Evolutionary conservation across 2,113 vertebrate species (phyloP).

Genomic region (Spea multiplicata): DNA sequence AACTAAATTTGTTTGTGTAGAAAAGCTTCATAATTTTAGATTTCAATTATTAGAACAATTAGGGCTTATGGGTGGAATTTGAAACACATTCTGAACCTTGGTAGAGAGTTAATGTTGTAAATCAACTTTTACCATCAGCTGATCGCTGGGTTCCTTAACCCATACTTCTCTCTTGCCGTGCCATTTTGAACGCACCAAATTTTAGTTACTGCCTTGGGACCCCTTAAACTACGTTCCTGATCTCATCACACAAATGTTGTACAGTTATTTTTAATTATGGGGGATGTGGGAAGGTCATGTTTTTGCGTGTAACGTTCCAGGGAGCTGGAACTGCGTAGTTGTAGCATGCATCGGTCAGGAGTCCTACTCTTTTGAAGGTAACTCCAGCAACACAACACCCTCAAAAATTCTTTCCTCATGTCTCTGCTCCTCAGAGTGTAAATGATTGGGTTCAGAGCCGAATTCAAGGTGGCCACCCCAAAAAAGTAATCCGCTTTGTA

Average conservation of each 20-base stretch:
- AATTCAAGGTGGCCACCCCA: slow-evolving; percentile 88
- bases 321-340: slow-evolving; percentile 83
- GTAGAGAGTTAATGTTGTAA: neutral
- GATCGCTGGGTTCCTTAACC: neutral
- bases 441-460: slow-evolving; percentile 89
- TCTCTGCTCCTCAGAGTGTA: slow-evolving; percentile 91
- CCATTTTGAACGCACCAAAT: neutral
- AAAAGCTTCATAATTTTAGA: too few relatives aligned
- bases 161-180: slow-evolving; percentile 2
- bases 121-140: slow-evolving; percentile 3
- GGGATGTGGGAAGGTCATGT: slow-evolving; percentile 71
- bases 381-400: slow-evolving; percentile 78
- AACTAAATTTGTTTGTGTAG: too few relatives aligned
- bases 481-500: slow-evolving; percentile 83
- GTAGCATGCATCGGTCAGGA: slow-evolving; percentile 72
- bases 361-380: slow-evolving; percentile 64
- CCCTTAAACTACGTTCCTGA: neutral
- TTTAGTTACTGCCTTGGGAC: neutral
- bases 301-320: slow-evolving; percentile 79
- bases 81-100: neutral
- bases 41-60: too few relatives aligned
- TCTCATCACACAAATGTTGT: slow-evolving; percentile 79
- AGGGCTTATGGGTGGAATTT: too few relatives aligned
- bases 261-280: slow-evolving; percentile 76
- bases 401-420: slow-evolving; percentile 85